Conservation (phyloP, 2,797 vertebrate species). For the Onychomys arenicola region DNA sequence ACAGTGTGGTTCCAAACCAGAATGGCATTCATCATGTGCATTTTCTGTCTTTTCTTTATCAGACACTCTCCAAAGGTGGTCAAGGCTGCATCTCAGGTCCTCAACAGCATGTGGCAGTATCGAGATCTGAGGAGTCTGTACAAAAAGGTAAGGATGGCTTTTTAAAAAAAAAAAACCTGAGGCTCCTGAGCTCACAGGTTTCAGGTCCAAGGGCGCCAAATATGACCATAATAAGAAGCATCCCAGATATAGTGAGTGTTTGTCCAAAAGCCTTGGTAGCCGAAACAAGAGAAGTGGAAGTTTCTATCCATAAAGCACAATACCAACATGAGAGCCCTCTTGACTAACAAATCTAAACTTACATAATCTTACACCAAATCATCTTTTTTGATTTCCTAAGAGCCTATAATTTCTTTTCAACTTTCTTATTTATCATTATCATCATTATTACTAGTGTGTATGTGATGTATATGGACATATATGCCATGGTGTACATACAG, state of each 20-base stretch:
- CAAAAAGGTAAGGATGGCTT: constrained; percentile 95
- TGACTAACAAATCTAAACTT: neutral
- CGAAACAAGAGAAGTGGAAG: neutral
- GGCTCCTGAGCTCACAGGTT: neutral
- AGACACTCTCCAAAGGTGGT: constrained; percentile 99
- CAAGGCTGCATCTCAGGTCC: constrained; percentile 99
- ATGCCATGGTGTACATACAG: neutral
- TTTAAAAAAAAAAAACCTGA: no score
- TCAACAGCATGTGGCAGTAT: constrained; percentile 99
- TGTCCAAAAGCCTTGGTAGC: neutral
- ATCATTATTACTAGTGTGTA: neutral
- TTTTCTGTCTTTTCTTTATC: constrained; percentile 75
- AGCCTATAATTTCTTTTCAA: neutral
- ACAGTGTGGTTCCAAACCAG: neutral
- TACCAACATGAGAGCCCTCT: neutral
- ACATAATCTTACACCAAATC: neutral
- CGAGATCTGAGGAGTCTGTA: constrained; percentile 99
- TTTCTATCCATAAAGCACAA: no score
- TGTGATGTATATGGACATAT: neutral
- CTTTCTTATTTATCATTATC: neutral
- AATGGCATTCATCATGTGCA: constrained; percentile 54
- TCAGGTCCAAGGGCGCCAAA: rapidly evolving
- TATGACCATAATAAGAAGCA: rapidly evolving
- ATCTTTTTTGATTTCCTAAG: neutral
- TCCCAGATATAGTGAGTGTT: no score